Evolutionary conservation across 2,797 vertebrate genomes (phyloP).

Genomic region (Mustela erminea): DNA sequence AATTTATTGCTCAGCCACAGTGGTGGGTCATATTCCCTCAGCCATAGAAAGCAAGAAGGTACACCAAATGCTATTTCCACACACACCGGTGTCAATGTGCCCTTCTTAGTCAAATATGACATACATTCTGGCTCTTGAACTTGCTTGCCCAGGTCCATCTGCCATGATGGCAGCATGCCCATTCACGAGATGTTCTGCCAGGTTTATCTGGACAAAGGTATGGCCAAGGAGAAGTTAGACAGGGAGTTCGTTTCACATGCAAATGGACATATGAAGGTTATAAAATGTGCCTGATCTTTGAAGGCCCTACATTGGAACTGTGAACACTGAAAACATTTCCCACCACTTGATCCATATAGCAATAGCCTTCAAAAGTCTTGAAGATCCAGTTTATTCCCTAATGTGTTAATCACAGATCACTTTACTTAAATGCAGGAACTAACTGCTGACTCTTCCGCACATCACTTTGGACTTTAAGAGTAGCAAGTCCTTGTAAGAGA

Average conservation of each 20-base stretch:
- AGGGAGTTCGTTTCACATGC: not conserved
- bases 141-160: constrained; percentile 63
- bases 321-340: not conserved
- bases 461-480: not conserved
- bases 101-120: constrained; percentile 47
- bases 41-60: not conserved
- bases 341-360: not conserved
- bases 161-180: constrained; percentile 48
- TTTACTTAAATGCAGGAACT: constrained; percentile 27
- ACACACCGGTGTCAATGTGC: not conserved
- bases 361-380: not conserved
- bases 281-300: not conserved
- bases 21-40: not conserved
- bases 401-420: not conserved
- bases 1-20: constrained; percentile 27
- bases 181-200: constrained; percentile 19
- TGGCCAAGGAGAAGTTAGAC: not conserved
- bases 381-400: not conserved
- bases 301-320: not conserved
- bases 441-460: not conserved
- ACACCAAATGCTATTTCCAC: constrained; percentile 33
- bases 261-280: not conserved
- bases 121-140: constrained; percentile 53
- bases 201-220: constrained; percentile 20
- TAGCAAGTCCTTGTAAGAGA: not conserved